Evolutionary conservation across 2,888 invertebrate species (phyloP), one percentile per base, ranked within the genome.

Genomic region (Ennomos erosarius): DNA sequence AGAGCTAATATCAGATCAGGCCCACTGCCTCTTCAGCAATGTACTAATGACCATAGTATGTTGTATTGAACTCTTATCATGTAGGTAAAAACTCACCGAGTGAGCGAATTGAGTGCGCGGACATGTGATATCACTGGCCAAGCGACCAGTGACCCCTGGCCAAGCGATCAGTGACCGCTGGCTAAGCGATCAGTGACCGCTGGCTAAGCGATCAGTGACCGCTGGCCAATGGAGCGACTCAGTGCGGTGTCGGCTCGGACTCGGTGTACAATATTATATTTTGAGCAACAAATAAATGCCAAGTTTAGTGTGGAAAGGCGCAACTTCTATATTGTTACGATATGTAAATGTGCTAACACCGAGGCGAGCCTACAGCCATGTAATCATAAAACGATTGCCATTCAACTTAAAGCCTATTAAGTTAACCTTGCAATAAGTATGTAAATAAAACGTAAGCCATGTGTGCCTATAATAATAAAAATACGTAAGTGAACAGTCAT

Each of bases 401-500:
- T 33, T 53, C 35, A 42, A 26, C 13, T 53, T 38, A 10, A 39
- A 52, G 51, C 38, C 35, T 35, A 56, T 55, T 62, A 63, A 57
- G 62, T 62, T 64, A 48, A 57, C 48, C 48, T 64, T 48, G 58
- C 67, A 40, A 51, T 62, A 54, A 57, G 38, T 58, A 52, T 58
- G 51, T 36, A 50, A 62, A 49, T 13, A 49, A 26, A 60, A 42
- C 16, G 45, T 45, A 50, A 36, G 55, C 12, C 44, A 55, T 11
- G 39, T 11, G 39, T 39, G 46, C 13, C 52, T 5, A 54, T 54
- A 42, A 40, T 51, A 16, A 46, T 26, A 38, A 45, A 35, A 38
- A 53, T 35, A 53, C 38, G 39, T 37, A 37, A 39, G 26, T 47
- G 37, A 51, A 42, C 37, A 42, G 35, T 44, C 8, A 16, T 34